Base-by-base conservation (phyloP, 2,113 vertebrate genomes). In the Capreolus pygargus region DNA sequence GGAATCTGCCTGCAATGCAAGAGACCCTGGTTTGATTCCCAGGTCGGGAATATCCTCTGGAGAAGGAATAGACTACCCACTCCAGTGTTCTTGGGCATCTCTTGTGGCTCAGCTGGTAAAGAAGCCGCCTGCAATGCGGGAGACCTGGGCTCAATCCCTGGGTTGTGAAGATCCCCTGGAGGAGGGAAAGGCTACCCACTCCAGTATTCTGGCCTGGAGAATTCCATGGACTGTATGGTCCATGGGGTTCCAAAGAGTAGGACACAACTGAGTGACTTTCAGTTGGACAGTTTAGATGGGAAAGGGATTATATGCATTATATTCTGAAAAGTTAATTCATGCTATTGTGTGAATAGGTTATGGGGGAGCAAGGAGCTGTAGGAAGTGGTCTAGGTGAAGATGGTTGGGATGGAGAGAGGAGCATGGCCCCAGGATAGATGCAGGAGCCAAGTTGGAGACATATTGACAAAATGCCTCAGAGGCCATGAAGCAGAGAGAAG, bases 401-500 rank as follows among this genome's bases (percentile, higher is more conserved):
- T 45, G 57, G 28, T 28, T 1, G n/a, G n/a, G 21, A 5, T 47
- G 54, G 60, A 19, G 33, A 81, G 83, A 60, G n/a, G 47, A 23
- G 30, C 8, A 10, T 45, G 36, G 25, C 60, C 74, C 14, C 19
- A 33, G 17, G 19, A 23, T 16, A 0, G 3, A 0, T 39, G 30
- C n/a, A 13, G 36, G 8, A 64, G 39, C 23, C 4, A 33, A 67
- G 43, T 43, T 76, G 2, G 15, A 16, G 64, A 79, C 6, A 5
- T 50, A 47, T 86, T 30, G 76, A 9, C 2, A 2, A 78, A 78
- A 58, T 23, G 30, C 30, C 10, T 14, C 14, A 47, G 43, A 27
- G 50, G 30, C 1, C 0, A 0, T 27, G 28, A 27, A 25, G 25
- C 52, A 61, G 19, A 19, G 57, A n/a, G 33, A 11, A 43, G 4